phyloP scores from a whole-genome alignment of 2,888 invertebrate species.

The Lasius platythorax region DNA sequence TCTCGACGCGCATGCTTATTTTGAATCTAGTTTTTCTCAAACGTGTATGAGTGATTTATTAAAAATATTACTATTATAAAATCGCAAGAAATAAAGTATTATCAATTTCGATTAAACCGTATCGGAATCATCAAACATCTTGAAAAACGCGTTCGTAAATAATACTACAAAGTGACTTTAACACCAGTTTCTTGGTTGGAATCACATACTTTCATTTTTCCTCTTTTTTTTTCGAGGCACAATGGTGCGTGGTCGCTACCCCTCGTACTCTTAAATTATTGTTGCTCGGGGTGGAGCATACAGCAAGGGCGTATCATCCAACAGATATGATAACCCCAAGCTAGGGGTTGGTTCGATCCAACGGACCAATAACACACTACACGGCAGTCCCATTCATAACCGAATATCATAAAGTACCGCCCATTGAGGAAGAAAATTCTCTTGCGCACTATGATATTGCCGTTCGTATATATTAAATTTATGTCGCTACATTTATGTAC shows the following conservation, averaged over 20 bases:
- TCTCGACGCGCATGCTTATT: slow-evolving; percentile 74
- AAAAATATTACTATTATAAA: background rate
- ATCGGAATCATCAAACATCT: background rate
- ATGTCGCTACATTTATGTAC: background rate
- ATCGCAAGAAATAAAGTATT: background rate
- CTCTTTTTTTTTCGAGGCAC: slow-evolving; percentile 59
- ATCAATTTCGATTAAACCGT: background rate
- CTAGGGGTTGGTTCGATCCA: slow-evolving; percentile 70
- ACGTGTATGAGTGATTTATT: background rate
- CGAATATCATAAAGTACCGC: slow-evolving; percentile 73
- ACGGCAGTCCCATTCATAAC: slow-evolving; percentile 70
- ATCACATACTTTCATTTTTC: slow-evolving; percentile 56
- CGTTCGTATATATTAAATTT: background rate
- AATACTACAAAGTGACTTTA: background rate
- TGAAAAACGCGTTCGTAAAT: slow-evolving; percentile 1
- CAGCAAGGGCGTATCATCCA: slow-evolving; percentile 81
- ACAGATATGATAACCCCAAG: slow-evolving; percentile 82
- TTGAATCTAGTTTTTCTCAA: slow-evolving; percentile 1
- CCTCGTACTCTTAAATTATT: slow-evolving; percentile 73
- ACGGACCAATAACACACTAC: slow-evolving; percentile 72
- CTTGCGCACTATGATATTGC: background rate
- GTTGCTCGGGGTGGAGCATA: slow-evolving; percentile 81
- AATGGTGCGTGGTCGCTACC: slow-evolving; percentile 71
- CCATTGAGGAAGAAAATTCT: slow-evolving; percentile 35
- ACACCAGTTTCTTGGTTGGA: background rate